These are phyloP conservation scores for Contarinia nasturtii DNA, from an alignment of 1,140 invertebrate species.

Conservation along the genomic window DNA sequence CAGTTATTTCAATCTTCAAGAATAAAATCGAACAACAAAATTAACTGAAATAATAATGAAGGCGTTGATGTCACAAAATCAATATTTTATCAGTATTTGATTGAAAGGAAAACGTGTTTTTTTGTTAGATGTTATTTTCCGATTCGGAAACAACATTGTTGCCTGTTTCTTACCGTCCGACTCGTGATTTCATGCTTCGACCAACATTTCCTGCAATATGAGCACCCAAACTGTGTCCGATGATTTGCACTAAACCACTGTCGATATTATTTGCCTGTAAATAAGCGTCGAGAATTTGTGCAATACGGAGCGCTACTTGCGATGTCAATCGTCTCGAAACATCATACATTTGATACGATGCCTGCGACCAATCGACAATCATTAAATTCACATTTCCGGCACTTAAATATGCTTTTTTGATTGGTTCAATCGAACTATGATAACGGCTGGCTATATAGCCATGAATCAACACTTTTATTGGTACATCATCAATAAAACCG, in stretches of 20 bases:
- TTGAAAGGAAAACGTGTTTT: too few species aligned
- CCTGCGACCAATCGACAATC: background rate
- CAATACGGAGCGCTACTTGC: background rate
- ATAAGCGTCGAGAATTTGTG: too few species aligned
- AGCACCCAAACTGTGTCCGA: background rate
- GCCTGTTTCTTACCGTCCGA: background rate
- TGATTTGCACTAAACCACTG: too few species aligned
- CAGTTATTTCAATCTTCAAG: too few species aligned
- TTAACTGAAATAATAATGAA: too few species aligned
- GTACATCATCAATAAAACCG: background rate
- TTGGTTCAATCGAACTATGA: background rate
- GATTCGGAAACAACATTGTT: too few species aligned
- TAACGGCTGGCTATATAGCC: background rate
- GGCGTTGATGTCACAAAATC: too few species aligned
- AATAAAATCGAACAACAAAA: too few species aligned
- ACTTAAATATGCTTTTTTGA: conserved; percentile 1
- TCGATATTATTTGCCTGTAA: too few species aligned
- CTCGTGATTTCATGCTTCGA: background rate
- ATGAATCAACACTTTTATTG: background rate
- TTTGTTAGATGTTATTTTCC: too few species aligned
- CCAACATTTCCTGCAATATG: conserved; percentile 1
- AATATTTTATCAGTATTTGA: too few species aligned
- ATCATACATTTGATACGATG: background rate
- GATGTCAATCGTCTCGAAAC: background rate
- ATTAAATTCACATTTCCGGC: background rate